A percentile compares a stretch with the other conserved stretches of the same genome.
Conservation (phyloP, 2,888 invertebrate species). For the Phytoseiulus persimilis region DNA sequence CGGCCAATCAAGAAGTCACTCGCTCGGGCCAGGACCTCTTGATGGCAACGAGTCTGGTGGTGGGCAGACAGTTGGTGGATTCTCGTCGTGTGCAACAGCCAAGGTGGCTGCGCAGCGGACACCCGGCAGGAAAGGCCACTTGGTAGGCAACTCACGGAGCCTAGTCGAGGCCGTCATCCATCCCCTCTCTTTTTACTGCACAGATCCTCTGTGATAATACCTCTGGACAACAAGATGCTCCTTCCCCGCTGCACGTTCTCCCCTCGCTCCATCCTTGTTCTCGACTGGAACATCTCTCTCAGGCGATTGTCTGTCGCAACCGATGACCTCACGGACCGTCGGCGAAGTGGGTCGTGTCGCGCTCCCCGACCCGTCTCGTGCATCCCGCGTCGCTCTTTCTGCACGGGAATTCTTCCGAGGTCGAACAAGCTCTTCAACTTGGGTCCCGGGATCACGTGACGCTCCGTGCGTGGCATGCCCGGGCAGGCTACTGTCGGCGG, state of each 20-base stretch:
- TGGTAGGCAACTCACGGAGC: background rate
- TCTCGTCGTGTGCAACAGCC: background rate
- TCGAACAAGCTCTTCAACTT: too few species aligned
- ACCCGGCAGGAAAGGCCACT: background rate
- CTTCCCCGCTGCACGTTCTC: background rate
- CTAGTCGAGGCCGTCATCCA: background rate
- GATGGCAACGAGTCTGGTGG: too few species aligned
- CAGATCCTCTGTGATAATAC: background rate
- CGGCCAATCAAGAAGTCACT: background rate
- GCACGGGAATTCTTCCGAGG: too few species aligned
- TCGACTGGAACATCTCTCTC: background rate
- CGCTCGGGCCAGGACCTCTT: background rate
- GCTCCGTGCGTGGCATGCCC: too few species aligned
- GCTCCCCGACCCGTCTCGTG: background rate
- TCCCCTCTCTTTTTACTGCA: background rate
- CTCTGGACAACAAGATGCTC: too few species aligned
- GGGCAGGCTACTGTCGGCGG: background rate
- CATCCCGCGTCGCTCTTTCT: too few species aligned
- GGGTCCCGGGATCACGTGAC: too few species aligned
- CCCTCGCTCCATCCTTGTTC: background rate
- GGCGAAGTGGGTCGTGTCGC: background rate
- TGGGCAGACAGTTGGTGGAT: background rate
- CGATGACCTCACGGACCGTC: background rate
- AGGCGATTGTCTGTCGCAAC: background rate
- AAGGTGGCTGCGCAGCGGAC: background rate